These are phyloP conservation scores for Archips crataeganus DNA, from an alignment of 2,888 invertebrate genomes.

Conservation along the genomic window DNA sequence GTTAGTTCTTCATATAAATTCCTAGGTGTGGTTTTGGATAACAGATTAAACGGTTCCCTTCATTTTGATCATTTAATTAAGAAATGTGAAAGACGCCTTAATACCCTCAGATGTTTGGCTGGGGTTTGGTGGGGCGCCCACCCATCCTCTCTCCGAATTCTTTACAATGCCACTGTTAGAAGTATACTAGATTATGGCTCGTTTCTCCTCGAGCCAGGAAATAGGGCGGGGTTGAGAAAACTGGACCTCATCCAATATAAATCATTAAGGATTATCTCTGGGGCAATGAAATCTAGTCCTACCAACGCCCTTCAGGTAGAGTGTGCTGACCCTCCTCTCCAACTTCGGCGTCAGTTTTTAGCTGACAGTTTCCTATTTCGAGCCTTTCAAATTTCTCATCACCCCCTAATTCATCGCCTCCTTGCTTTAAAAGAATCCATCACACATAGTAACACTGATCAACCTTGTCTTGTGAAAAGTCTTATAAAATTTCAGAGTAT, in stretches of 20 bases:
- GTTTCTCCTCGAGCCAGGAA: neutral
- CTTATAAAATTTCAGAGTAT: too few species aligned
- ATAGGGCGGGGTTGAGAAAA: neutral
- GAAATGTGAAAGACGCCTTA: conserved; percentile 9
- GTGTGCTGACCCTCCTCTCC: conserved; percentile 1
- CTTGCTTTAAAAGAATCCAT: too few species aligned
- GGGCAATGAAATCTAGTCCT: neutral
- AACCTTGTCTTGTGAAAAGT: too few species aligned
- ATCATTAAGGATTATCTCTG: neutral
- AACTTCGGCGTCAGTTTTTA: too few species aligned
- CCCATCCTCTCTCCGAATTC: neutral
- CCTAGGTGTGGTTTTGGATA: conserved; percentile 2
- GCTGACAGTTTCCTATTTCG: too few species aligned
- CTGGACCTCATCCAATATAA: neutral
- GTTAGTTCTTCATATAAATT: too few species aligned
- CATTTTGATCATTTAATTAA: neutral
- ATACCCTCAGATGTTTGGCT: neutral
- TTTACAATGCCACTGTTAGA: conserved; percentile 4
- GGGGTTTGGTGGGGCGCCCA: conserved; percentile 23
- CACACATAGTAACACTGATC: too few species aligned
- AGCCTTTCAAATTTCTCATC: too few species aligned
- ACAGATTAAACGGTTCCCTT: neutral
- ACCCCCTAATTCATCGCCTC: too few species aligned
- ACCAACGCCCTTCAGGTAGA: conserved; percentile 5
- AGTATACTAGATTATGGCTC: conserved; percentile 8